A percentile compares a stretch with the other conserved stretches of the same genome.
phyloP scores from a whole-genome alignment of 2,888 invertebrate genomes.

The Sinhomidia bicolor region DNA sequence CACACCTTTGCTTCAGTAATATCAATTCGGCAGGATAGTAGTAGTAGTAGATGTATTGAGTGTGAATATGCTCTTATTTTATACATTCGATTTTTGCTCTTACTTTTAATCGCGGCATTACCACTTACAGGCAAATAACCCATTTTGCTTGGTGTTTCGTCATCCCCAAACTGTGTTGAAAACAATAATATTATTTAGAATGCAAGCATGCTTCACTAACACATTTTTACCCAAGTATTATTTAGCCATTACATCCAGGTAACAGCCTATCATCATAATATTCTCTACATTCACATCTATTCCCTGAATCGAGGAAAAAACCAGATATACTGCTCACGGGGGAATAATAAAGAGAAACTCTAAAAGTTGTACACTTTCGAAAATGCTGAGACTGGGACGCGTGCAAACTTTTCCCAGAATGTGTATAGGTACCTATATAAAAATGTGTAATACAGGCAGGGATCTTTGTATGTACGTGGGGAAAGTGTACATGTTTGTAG shows the following conservation, averaged over 20 bases:
- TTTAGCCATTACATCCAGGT: constrained; percentile 1
- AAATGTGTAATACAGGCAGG: too few relatives aligned
- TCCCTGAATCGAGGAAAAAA: not conserved
- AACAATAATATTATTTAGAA: not conserved
- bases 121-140: not conserved
- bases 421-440: not conserved
- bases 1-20: too few relatives aligned
- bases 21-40: too few relatives aligned
- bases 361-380: constrained; percentile 13
- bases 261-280: not conserved
- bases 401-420: not conserved
- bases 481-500: not conserved
- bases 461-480: not conserved
- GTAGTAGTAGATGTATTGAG: too few relatives aligned
- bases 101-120: not conserved
- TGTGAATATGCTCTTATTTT: too few relatives aligned
- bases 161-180: not conserved
- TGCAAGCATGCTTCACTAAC: not conserved
- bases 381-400: not conserved
- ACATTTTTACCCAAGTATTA: not conserved
- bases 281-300: not conserved
- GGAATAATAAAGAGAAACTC: constrained; percentile 29
- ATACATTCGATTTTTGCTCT: not conserved
- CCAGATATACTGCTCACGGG: not conserved
- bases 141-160: too few relatives aligned